phyloP scores from a whole-genome alignment of 2,113 vertebrate species.

The Panthera leo region DNA sequence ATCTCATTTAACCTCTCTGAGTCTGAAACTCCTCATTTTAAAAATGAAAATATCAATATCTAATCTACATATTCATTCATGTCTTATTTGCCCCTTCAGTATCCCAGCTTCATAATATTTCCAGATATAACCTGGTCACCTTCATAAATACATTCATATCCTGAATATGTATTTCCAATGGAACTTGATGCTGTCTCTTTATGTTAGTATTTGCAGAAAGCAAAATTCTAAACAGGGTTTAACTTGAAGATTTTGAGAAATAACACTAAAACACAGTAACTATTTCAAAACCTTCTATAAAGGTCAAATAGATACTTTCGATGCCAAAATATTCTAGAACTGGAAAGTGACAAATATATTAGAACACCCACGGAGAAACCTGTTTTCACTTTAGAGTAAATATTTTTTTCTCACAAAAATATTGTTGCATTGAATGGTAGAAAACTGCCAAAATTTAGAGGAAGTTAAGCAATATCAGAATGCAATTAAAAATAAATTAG shows the following conservation, averaged over 20 bases:
- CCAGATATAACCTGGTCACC: neutral
- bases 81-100: neutral
- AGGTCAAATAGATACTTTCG: conserved; percentile 64
- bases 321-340: conserved; percentile 79
- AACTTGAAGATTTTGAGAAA: conserved; percentile 68
- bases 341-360: conserved; percentile 71
- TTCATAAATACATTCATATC: conserved; percentile 10
- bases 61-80: neutral
- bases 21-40: neutral
- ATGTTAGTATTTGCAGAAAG: neutral
- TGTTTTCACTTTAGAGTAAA: conserved; percentile 85
- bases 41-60: neutral
- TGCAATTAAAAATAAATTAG: conserved; percentile 76
- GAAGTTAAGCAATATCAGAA: conserved; percentile 66
- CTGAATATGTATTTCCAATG: conserved; percentile 10
- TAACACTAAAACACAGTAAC: conserved; percentile 64
- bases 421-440: conserved; percentile 62
- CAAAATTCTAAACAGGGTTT: conserved; percentile 37
- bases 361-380: conserved; percentile 83
- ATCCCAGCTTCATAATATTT: conserved; percentile 26
- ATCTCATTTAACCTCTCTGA: neutral
- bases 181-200: conserved; percentile 39
- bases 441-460: conserved; percentile 72
- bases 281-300: conserved; percentile 75
- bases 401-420: conserved; percentile 75